phyloP scores from a whole-genome alignment of 1,140 invertebrate species.

The Rhagoletis zephyria region DNA sequence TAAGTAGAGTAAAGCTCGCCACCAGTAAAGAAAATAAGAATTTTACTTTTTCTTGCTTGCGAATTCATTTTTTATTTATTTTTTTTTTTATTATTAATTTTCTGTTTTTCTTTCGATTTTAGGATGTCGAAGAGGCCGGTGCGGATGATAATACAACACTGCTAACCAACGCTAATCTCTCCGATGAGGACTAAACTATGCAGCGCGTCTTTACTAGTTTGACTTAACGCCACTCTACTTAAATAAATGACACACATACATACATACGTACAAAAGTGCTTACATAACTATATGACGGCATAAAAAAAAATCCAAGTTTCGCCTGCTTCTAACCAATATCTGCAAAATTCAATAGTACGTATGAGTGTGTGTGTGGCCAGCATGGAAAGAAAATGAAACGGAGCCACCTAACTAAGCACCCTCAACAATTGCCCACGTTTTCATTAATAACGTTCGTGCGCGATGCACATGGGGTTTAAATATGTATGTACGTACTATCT shows the following conservation, averaged over 20 bases:
- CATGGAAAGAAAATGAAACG: background rate
- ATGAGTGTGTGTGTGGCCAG: background rate
- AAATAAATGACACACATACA: background rate
- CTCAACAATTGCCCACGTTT: background rate
- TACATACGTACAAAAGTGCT: background rate
- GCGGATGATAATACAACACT: conserved; percentile 71
- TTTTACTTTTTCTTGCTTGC: background rate
- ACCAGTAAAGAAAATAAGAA: background rate
- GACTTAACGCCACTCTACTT: background rate
- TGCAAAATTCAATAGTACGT: background rate
- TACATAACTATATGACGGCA: background rate
- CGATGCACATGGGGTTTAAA: background rate
- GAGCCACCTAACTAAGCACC: conserved; percentile 3
- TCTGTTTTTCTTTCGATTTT: background rate
- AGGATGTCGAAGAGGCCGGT: conserved; percentile 71
- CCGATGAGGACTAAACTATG: conserved; percentile 68
- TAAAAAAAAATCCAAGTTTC: background rate
- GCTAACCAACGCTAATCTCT: conserved; percentile 70
- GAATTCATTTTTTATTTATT: no score
- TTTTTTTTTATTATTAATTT: no score
- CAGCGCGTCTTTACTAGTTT: background rate
- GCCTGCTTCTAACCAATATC: background rate
- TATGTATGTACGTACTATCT: background rate
- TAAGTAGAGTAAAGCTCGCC: conserved; percentile 61
- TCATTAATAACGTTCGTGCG: background rate